Base-by-base conservation (phyloP, 2,888 invertebrate species). In the Hymenopus coronatus region DNA sequence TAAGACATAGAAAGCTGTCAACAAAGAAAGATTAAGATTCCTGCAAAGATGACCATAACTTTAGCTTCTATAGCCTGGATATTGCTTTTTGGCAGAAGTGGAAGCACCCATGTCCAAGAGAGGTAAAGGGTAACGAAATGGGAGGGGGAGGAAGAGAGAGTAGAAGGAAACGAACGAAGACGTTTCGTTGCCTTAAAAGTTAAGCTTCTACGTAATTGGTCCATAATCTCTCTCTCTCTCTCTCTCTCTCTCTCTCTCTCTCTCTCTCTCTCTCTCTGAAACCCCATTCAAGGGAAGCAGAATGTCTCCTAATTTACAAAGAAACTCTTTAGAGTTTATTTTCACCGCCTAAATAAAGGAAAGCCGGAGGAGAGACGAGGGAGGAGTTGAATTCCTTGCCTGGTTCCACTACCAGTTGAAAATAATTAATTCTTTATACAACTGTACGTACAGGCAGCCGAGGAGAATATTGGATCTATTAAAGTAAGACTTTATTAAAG, bases 391-490 rank as follows among this genome's bases (percentile, higher is more conserved):
- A 81, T 70, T 70, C 70, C 46, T 86, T 54, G 54, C 20, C 70
- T 86, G 28, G 82, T 82, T 33, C 87, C 81, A 87, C 81, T 87
- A 87, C 33, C 81, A 87, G 82, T 40, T 82, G 33, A 82, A 82
- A 82, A 87, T 89, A 89, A 89, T 89, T 89, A 89, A 89, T 89
- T 89, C 89, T 89, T 89, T 86, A 87, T 83, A 28, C 86, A 85
- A 28, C 81, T 70, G 88, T 46, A 33, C 25, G 28, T 40, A 28
- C 20, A 28, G 28, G 85, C 14, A 30, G 81, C 25, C 33, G 88
- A 83, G 88, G 85, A 88, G 89, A 87, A 89, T 89, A 89, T 89
- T 89, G 89, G 89, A 89, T 89, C 89, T 89, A 89, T 89, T 89
- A 89, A 89, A 87, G 86, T 86, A 89, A 86, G 89, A 89, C 89